Conservation (phyloP, 23 tunicate genomes). For the Styela clava region DNA sequence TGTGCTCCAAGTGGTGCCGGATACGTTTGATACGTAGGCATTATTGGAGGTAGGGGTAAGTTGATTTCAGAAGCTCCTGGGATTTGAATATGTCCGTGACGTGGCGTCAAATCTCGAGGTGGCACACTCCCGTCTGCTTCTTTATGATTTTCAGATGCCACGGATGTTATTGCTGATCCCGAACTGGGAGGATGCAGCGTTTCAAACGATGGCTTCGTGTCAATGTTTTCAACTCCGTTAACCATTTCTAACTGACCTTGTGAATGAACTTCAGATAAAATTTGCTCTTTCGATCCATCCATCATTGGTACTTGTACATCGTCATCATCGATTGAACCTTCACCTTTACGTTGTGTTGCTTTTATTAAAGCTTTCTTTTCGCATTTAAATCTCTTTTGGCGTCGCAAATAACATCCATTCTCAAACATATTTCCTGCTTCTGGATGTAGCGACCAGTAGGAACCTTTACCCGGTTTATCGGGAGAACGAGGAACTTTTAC, state of each 20-base stretch:
- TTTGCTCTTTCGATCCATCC: conserved; percentile 15
- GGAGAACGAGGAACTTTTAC: conserved; percentile 95
- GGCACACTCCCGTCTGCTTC: not conserved
- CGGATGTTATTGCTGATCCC: not conserved
- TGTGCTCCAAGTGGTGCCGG: conserved; percentile 5
- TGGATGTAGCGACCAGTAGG: conserved; percentile 98
- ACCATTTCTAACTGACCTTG: not conserved
- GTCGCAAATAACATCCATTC: conserved; percentile 94
- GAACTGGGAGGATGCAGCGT: conserved; percentile 25
- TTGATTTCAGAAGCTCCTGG: not conserved
- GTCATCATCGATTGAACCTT: conserved; percentile 16
- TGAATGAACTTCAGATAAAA: conserved; percentile 9
- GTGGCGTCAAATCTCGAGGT: not conserved
- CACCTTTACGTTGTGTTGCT: conserved; percentile 43
- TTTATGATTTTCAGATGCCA: conserved; percentile 9
- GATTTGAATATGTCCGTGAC: not conserved
- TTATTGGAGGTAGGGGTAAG: not conserved
- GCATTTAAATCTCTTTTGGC: conserved; percentile 96
- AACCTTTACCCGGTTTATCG: conserved; percentile 98
- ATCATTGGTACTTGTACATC: conserved; percentile 7
- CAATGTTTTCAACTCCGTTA: conserved; percentile 33
- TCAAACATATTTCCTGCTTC: conserved; percentile 99
- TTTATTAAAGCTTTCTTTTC: conserved; percentile 72
- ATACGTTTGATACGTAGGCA: conserved; percentile 8
- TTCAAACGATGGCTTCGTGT: conserved; percentile 54